Conservation (phyloP, 2,113 vertebrate genomes). For the Promerops cafer region DNA sequence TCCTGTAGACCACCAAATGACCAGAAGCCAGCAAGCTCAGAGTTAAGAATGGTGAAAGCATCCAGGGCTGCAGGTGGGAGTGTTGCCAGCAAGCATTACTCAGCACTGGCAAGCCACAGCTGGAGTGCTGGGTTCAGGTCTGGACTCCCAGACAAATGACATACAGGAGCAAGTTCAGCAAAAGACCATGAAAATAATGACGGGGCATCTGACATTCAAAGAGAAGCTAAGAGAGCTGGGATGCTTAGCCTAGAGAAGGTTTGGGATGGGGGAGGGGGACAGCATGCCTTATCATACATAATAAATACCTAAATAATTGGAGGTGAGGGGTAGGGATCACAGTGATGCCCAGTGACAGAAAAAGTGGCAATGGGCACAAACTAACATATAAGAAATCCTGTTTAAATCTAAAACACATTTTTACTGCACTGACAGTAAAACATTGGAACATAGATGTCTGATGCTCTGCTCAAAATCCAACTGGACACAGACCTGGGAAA, state of each 20-base stretch:
- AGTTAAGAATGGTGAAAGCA: background rate
- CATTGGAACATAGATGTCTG: background rate
- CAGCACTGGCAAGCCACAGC: background rate
- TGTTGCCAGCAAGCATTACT: background rate
- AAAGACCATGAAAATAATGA: background rate
- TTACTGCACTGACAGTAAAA: background rate
- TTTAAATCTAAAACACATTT: background rate
- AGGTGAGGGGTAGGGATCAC: background rate
- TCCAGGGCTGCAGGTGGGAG: background rate
- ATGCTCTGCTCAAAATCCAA: background rate
- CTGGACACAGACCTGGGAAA: background rate
- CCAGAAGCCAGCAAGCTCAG: background rate
- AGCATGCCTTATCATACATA: background rate
- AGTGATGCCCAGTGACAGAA: background rate
- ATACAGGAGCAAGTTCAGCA: background rate
- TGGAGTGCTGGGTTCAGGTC: background rate
- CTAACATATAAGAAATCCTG: background rate
- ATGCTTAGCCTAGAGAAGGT: background rate
- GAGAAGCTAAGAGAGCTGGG: background rate
- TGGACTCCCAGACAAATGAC: background rate
- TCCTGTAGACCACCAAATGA: background rate
- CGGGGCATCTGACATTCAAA: background rate
- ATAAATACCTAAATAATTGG: background rate
- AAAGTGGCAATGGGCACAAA: background rate
- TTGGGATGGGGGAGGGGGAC: rapidly evolving